phyloP scores from a whole-genome alignment of 2,113 vertebrate genomes.

The Mormoops blainvillei region DNA sequence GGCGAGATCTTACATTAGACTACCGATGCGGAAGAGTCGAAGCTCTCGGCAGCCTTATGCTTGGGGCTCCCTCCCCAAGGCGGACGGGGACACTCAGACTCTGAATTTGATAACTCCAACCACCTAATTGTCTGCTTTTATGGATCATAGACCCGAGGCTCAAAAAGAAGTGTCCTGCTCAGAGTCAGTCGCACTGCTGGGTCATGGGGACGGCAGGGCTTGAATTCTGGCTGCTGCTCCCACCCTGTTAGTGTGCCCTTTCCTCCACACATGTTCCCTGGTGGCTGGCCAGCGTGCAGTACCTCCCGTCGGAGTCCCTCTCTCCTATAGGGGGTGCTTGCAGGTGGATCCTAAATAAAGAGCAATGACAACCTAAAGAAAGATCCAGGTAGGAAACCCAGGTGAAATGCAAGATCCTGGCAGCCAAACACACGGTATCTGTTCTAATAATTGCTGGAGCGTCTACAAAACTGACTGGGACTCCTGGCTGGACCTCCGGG shows the following conservation, averaged over 20 bases:
- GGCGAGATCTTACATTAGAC: neutral
- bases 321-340: neutral
- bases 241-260: fast-evolving
- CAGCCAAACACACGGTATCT: neutral
- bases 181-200: neutral
- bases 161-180: neutral
- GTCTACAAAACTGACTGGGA: no score
- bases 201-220: neutral
- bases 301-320: neutral
- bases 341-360: neutral
- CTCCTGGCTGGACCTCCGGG: neutral
- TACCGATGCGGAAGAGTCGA: neutral
- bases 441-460: neutral
- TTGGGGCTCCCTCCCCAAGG: fast-evolving
- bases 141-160: neutral
- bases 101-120: neutral
- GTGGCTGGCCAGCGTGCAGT: no score
- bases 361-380: neutral
- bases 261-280: neutral
- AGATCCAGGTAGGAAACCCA: neutral
- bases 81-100: no score
- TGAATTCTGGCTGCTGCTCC: neutral
- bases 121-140: neutral
- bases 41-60: neutral
- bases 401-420: neutral